Conservation (phyloP, 2,797 vertebrate genomes). For the Enteromius treurensis region DNA sequence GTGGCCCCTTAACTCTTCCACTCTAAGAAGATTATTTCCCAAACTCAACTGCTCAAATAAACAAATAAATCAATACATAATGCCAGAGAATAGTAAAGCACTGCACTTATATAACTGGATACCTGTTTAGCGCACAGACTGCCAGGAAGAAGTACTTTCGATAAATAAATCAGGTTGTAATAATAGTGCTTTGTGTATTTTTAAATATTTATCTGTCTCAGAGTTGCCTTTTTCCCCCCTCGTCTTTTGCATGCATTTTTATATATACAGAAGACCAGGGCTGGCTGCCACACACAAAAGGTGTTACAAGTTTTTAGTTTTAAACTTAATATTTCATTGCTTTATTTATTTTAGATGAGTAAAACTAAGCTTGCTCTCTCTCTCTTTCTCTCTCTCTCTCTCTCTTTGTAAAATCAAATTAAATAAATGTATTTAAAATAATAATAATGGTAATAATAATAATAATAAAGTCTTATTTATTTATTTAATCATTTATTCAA, state of each 20-base stretch:
- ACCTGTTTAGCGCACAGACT: background rate
- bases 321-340: background rate
- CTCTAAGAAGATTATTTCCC: conserved; percentile 57
- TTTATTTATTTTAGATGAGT: no score
- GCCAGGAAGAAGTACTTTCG: background rate
- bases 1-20: conserved; percentile 50
- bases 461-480: no score
- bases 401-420: no score
- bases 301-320: background rate
- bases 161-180: conserved; percentile 16
- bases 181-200: background rate
- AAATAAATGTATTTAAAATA: no score
- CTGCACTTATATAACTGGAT: conserved; percentile 14
- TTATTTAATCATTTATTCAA: no score
- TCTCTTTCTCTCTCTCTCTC: no score
- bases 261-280: background rate
- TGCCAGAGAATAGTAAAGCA: conserved; percentile 13
- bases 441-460: no score
- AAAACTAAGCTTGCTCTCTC: no score
- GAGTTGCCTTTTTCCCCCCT: background rate
- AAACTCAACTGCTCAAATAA: conserved; percentile 40
- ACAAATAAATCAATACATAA: conserved; percentile 44
- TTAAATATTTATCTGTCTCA: background rate
- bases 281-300: background rate
- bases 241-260: no score